Base-by-base conservation (phyloP, 2,888 invertebrate genomes). In the Physocephala rufipes region DNA sequence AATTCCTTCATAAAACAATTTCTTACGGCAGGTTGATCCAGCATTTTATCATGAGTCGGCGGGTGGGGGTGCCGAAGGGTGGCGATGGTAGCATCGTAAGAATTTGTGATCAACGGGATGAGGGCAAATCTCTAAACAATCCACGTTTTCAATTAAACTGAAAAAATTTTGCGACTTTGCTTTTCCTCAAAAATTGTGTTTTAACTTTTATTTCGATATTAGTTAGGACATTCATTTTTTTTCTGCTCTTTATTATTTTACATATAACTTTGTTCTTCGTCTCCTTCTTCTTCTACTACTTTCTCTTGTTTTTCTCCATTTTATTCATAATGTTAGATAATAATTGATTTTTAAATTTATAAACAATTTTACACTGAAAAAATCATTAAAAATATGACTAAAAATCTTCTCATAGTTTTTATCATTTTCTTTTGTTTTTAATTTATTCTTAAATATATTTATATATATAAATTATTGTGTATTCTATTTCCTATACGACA, bases 351-450 rank as follows among this genome's bases (percentile, higher is more conserved):
- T 43, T 43, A 43, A 19, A 43, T 21, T 63, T 63, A 43, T 21
- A 63, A 63, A 63, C 43, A 69, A 7, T 58, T 45, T 43, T 66
- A 62, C 51, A 71, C n/a, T n/a, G n/a, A n/a, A n/a, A 36, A 66
- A 19, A 71, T 28, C 66, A 49, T 36, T 66, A 66, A 65, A 64
- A 61, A 61, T 71, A 71, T 71, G 71, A 71, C 71, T 71, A 71
- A 49, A 61, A 12, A 47, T 30, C 9, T 36, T 59, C 47, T 70
- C 28, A 59, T 30, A 69, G 9, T 45, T 45, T 36, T 28, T 58
- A n/a, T 13, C 12, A 13, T 15, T 15, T 58, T 58, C 13, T 45
- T 59, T 67, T 55, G 15, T 45, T 70, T 30, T 43, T 19, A 30
- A 19, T 65, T 36, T 49, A 49, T 61, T 61, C 53, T 55, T 13